Base-by-base conservation (phyloP, 2,113 vertebrate genomes). In the Bufo bufo region DNA sequence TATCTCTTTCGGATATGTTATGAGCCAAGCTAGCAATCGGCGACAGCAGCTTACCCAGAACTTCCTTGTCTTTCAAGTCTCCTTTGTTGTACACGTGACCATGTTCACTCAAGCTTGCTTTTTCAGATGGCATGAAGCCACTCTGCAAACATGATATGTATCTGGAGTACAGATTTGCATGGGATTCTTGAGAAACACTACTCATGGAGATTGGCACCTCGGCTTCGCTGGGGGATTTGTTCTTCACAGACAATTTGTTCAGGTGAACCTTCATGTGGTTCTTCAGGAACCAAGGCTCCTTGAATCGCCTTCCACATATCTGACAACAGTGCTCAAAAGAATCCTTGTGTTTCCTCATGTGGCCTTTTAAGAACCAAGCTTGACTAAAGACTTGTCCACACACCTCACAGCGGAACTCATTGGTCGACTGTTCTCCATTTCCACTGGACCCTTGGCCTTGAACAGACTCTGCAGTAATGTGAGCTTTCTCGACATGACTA, bases 201-300 rank as follows among this genome's bases (percentile, higher is more conserved):
- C 95, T 95, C 94, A 99, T 96, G 91, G 95, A 96, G 88, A 94
- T 94, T 0, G 95, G 94, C 78, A 94, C 94, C 90, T 96, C 96
- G 0, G 95, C 90, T 86, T 96, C 96, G 0, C 90, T 92, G 54
- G 96, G 95, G 16, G 97, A 96, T 92, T 99, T 99, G 94, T 90
- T 98, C 94, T 99, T 99, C 88, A 98, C 98, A 3, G 98, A 97
- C 77, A 99, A 92, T 90, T 99, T 99, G 92, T 99, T 99, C 90
- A 99, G 97, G 91, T 99, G 98, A 47, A 99, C 98, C 92, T 99
- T 99, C 98, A 99, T 99, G 94, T 99, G 98, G 90, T 99, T 99
- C 93, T 99, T 99, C 65, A 99, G 96, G 92, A 99, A 99, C 98
- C 98, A 99, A 80, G 98, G 98, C 91, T 99, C 98, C 85, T 99